Evolutionary conservation across 2,113 vertebrate species (phyloP).

Genomic region (Anseranas semipalmata): DNA sequence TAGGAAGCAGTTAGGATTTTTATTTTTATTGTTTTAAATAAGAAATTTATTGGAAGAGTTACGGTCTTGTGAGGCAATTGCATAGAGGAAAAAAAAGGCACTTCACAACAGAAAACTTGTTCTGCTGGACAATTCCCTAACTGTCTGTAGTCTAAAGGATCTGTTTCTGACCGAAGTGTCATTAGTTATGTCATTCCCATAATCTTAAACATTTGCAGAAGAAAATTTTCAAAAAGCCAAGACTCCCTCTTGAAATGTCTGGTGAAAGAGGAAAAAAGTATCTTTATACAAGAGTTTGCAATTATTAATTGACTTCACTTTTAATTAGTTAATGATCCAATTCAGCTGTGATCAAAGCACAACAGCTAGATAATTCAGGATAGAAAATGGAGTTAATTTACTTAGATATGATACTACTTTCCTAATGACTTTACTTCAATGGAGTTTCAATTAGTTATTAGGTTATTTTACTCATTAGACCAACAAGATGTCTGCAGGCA

Average conservation of each 20-base stretch:
- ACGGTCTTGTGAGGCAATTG: not conserved
- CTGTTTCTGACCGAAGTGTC: not conserved
- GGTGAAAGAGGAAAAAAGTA: not conserved
- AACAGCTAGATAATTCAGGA: constrained; percentile 63
- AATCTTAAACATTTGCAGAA: not conserved
- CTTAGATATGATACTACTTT: constrained; percentile 62
- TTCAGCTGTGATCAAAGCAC: constrained; percentile 72
- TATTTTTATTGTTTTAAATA: not conserved
- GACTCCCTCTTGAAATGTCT: not conserved
- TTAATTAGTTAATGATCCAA: constrained; percentile 70
- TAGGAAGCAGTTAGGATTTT: not conserved
- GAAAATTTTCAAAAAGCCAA: not conserved
- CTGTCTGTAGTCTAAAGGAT: not conserved
- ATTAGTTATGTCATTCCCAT: not conserved
- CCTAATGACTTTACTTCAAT: constrained; percentile 68
- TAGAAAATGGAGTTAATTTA: constrained; percentile 65
- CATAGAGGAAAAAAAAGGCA: not conserved
- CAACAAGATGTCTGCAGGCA: constrained; percentile 54
- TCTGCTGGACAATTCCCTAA: not conserved
- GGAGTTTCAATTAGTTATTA: constrained; percentile 63
- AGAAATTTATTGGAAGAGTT: not conserved
- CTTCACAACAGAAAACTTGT: not conserved
- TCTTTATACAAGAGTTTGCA: not conserved
- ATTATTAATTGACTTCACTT: constrained; percentile 65
- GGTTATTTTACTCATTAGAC: constrained; percentile 66